phyloP scores from a whole-genome alignment of 2,113 vertebrate genomes.

The Bombycilla garrulus region DNA sequence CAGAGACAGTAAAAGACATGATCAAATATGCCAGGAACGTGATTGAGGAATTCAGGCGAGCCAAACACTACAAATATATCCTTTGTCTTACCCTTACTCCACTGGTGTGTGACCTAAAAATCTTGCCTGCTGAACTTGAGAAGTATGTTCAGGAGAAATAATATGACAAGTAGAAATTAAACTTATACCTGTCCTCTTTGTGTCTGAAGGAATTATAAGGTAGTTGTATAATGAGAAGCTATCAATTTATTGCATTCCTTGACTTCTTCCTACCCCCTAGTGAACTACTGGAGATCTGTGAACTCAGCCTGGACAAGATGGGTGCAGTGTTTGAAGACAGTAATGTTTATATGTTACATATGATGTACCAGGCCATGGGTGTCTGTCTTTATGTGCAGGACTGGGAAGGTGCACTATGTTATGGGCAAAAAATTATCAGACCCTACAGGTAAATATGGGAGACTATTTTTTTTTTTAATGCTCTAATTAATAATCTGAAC shows the following conservation, averaged over 20 bases:
- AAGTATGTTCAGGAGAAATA: background rate
- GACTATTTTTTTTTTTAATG: background rate
- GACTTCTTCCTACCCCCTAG: constrained; percentile 82
- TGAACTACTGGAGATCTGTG: constrained; percentile 93
- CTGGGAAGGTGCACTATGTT: constrained; percentile 83
- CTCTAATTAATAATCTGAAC: background rate
- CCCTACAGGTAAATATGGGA: constrained; percentile 84
- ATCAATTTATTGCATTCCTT: constrained; percentile 67
- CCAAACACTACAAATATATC: constrained; percentile 93
- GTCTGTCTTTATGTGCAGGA: constrained; percentile 88
- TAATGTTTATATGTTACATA: constrained; percentile 95
- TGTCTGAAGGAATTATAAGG: background rate
- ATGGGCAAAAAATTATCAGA: constrained; percentile 89
- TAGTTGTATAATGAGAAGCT: background rate
- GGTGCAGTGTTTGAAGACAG: constrained; percentile 84
- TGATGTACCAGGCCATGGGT: constrained; percentile 99
- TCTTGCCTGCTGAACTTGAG: background rate
- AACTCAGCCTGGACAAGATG: constrained; percentile 93
- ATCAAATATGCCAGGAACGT: constrained; percentile 85
- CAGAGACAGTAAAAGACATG: constrained; percentile 81
- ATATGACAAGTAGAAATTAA: background rate
- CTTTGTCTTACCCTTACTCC: constrained; percentile 61
- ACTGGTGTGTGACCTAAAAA: background rate
- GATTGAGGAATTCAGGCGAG: constrained; percentile 88
- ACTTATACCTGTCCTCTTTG: background rate